Conservation (phyloP, 1,140 invertebrate genomes). For the Eurosta solidaginis region DNA sequence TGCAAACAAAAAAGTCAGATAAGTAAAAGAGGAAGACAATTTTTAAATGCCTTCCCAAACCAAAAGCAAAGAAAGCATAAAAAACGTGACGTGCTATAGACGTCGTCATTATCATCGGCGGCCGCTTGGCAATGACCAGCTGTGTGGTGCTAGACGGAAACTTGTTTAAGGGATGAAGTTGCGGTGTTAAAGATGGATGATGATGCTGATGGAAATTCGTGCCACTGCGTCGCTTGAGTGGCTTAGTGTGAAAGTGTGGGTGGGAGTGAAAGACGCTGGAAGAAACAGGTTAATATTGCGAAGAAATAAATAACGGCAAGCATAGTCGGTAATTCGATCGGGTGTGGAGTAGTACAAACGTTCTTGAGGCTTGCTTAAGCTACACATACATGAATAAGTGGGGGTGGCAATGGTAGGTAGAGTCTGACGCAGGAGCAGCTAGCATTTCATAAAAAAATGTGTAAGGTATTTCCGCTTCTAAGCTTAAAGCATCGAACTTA, state of each 20-base stretch:
- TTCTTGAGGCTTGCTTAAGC: neutral
- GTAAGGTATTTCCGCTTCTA: too few relatives aligned
- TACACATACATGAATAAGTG: too few relatives aligned
- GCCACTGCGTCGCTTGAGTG: neutral
- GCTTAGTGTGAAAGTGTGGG: neutral
- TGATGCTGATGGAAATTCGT: neutral
- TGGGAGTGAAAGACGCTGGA: neutral
- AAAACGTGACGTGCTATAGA: neutral
- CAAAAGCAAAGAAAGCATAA: constrained; percentile 32
- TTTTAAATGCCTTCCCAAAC: constrained; percentile 33
- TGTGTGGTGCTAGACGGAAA: neutral
- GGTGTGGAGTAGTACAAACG: neutral
- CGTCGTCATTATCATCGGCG: neutral
- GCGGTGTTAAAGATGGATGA: neutral
- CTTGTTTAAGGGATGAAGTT: constrained; percentile 17
- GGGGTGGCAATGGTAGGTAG: neutral
- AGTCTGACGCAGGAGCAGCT: too few relatives aligned
- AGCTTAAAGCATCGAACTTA: too few relatives aligned
- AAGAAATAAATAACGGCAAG: neutral
- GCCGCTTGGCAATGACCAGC: constrained; percentile 7
- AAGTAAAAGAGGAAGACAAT: constrained; percentile 34
- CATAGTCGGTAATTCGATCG: neutral
- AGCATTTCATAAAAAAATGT: too few relatives aligned
- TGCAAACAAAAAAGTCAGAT: constrained; percentile 35
- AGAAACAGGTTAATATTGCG: neutral